Conservation (phyloP, 2,797 vertebrate species). For the Eospalax fontanierii region DNA sequence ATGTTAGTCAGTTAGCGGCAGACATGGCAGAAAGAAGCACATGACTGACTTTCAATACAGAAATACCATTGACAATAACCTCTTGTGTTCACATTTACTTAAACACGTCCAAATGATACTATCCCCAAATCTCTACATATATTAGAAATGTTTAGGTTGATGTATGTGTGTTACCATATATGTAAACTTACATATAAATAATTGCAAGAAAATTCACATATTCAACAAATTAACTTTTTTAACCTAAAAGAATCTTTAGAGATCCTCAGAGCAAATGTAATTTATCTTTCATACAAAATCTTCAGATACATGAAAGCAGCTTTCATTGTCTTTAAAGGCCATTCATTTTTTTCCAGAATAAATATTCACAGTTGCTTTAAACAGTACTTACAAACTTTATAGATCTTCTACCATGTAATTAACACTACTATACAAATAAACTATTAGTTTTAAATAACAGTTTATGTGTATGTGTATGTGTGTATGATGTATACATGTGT, state of each 20-base stretch:
- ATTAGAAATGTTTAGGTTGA: constrained; percentile 5
- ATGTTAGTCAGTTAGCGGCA: constrained; percentile 49
- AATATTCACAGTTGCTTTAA: constrained; percentile 6
- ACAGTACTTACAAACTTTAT: neutral
- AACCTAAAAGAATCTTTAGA: neutral
- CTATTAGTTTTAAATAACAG: constrained; percentile 41
- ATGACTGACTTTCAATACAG: neutral
- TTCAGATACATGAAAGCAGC: neutral
- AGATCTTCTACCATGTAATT: constrained; percentile 4
- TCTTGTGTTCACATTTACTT: neutral
- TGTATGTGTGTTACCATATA: neutral
- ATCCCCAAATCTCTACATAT: neutral
- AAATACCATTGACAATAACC: neutral
- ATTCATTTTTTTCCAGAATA: constrained; percentile 26
- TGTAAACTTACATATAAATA: neutral
- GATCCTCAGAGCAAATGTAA: constrained; percentile 28
- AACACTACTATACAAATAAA: constrained; percentile 15
- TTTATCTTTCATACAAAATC: neutral
- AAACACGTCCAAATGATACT: neutral
- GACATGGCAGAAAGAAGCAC: neutral
- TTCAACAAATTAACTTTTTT: constrained; percentile 30
- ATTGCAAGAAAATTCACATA: constrained; percentile 49
- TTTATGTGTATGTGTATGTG: neutral
- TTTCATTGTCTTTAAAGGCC: neutral
- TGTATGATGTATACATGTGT: neutral